These are phyloP conservation scores for Pedicia rivosa DNA, from an alignment of 2,888 invertebrate genomes.

Conservation along the genomic window DNA sequence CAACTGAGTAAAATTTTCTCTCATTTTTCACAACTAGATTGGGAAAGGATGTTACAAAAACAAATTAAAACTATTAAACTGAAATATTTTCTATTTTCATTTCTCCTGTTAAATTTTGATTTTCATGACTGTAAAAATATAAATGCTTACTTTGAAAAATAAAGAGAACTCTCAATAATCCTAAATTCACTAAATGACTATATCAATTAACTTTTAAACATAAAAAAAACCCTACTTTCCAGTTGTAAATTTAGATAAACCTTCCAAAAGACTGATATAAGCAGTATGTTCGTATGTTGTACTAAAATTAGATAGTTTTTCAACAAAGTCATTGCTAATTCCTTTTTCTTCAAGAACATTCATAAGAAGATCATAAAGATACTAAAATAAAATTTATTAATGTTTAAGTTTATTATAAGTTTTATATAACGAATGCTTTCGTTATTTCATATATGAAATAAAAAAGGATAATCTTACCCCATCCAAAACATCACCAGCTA, in stretches of 20 bases:
- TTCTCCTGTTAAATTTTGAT: background rate
- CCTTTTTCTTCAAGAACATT: slow-evolving; percentile 94
- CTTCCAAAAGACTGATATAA: slow-evolving; percentile 76
- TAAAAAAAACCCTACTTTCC: slow-evolving; percentile 25
- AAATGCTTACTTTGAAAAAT: background rate
- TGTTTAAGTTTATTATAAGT: slow-evolving; percentile 29
- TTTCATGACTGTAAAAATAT: background rate
- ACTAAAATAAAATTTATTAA: slow-evolving; percentile 41
- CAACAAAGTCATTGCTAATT: slow-evolving; percentile 80
- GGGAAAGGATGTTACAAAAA: background rate
- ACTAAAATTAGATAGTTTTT: slow-evolving; percentile 72
- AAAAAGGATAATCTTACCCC: slow-evolving; percentile 46
- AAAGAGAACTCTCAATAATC: too few species aligned
- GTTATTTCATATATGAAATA: slow-evolving; percentile 16
- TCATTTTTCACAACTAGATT: too few species aligned
- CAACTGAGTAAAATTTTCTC: too few species aligned
- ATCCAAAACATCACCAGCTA: slow-evolving; percentile 88
- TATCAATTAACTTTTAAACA: too few species aligned
- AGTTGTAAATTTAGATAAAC: slow-evolving; percentile 66
- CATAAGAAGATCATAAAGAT: slow-evolving; percentile 86
- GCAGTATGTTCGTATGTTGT: slow-evolving; percentile 86
- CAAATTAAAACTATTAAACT: slow-evolving; percentile 1
- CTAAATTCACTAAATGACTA: too few species aligned
- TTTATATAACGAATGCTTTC: slow-evolving; percentile 21
- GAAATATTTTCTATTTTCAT: background rate